Evolutionary conservation across 2,888 invertebrate species (phyloP).

Genomic region (Gastracanthus pulcherrimus): DNA sequence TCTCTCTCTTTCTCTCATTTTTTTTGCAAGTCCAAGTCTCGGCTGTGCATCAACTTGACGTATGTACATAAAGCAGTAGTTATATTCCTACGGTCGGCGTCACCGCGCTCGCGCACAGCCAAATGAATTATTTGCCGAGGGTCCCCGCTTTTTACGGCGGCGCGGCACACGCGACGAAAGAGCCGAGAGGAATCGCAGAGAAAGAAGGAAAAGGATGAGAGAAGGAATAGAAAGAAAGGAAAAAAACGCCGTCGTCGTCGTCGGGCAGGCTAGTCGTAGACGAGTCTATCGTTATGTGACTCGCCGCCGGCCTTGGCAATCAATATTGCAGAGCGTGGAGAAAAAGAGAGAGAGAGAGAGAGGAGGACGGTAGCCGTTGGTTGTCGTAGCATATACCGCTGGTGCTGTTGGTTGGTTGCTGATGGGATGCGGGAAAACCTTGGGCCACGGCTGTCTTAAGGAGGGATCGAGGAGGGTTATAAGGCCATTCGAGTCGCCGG

Average conservation of each 20-base stretch:
- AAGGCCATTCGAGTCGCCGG: not conserved
- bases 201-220: too few relatives aligned
- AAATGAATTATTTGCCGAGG: slow-evolving; percentile 47
- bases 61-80: slow-evolving; percentile 26
- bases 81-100: not conserved
- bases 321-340: slow-evolving; percentile 74
- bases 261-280: too few relatives aligned
- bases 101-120: not conserved
- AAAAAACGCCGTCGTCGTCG: too few relatives aligned
- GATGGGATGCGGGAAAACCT: not conserved
- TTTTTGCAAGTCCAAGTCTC: too few relatives aligned
- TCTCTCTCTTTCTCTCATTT: not conserved
- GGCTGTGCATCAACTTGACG: slow-evolving; percentile 5
- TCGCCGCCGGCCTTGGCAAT: slow-evolving; percentile 66
- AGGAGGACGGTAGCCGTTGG: slow-evolving; percentile 56
- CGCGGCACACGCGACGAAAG: slow-evolving; percentile 9
- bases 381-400: too few relatives aligned
- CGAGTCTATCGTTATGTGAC: slow-evolving; percentile 65
- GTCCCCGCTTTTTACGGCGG: not conserved
- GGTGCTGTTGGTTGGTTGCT: too few relatives aligned
- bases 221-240: too few relatives aligned
- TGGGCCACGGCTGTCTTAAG: not conserved
- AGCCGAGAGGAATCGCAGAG: too few relatives aligned
- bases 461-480: not conserved
- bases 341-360: too few relatives aligned